phyloP scores from a whole-genome alignment of 2,797 vertebrate genomes.

The Clarias pachynema region DNA sequence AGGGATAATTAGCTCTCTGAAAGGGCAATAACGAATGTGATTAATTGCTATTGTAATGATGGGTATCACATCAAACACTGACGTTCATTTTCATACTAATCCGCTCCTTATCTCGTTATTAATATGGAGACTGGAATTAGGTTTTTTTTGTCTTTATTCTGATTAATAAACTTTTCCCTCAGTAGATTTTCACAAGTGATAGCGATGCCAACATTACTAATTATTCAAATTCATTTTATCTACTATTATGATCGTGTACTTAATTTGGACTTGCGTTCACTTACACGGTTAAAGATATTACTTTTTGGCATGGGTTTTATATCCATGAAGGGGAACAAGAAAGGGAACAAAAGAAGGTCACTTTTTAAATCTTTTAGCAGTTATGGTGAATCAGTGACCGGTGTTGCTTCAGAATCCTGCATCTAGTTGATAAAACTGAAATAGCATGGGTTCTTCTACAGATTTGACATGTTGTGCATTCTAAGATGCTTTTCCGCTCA shows the following conservation, averaged over 20 bases:
- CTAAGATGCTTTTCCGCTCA: slow-evolving; percentile 6
- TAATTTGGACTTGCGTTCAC: slow-evolving; percentile 2
- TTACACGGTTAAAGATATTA: background rate
- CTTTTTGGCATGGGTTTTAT: background rate
- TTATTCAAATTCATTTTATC: slow-evolving; percentile 6
- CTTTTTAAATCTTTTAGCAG: background rate
- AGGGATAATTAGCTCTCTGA: slow-evolving; percentile 42
- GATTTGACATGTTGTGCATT: background rate
- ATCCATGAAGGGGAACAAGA: background rate
- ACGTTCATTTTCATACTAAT: slow-evolving; percentile 46
- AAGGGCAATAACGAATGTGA: slow-evolving; percentile 43
- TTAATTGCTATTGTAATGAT: slow-evolving; percentile 55
- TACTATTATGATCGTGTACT: background rate
- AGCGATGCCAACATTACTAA: background rate
- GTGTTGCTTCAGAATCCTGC: background rate
- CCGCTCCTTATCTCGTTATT: slow-evolving; percentile 42
- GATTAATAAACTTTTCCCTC: slow-evolving; percentile 21
- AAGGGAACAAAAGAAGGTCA: background rate
- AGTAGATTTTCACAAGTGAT: background rate
- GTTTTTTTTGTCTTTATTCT: slow-evolving; percentile 1
- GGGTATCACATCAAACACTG: slow-evolving; percentile 43
- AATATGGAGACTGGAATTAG: slow-evolving; percentile 34
- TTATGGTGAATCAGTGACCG: background rate
- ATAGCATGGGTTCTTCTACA: background rate
- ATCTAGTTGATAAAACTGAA: background rate